Evolutionary conservation across 2,888 invertebrate genomes (phyloP), one percentile per base, ranked within the genome.

Genomic region (Ectemnius lituratus): DNA sequence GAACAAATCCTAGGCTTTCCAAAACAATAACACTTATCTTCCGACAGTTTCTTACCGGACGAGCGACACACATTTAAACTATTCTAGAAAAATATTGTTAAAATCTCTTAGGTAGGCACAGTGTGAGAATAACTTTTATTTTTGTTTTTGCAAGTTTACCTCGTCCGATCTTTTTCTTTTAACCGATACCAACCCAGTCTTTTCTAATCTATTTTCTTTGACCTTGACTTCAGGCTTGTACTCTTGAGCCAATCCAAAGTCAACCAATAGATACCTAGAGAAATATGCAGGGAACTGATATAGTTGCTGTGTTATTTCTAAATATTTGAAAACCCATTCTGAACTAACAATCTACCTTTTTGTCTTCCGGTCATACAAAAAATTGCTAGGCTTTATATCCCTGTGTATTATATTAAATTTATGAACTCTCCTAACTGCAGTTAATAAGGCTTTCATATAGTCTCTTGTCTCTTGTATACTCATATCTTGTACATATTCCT

Each of bases 351-450:
- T 59, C 86, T 88, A 94, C 94, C 93, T 93, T 81, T 92, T 92
- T 73, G 93, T 93, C 37, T 93, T 92, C 14, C 97, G 92, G 90
- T 97, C 95, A 88, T 96, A 97, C 11, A 98, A 92, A 90, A 98
- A 98, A 92, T 98, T 98, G 91, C 95, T 96, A 1, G 98, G 98
- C 91, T 98, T 98, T 57, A 98, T 94, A 88, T 98, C 98, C 68
- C 98, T 92, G 89, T 98, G 98, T 73, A 98, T 97, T 76, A 98
- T 94, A 76, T 95, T 94, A 89, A 95, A 95, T 59, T 94, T 93
- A 91, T 98, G 98, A 70, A 98, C 96, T 85, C 96, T 94, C 5
- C 93, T 92, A 81, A 98, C 91, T 3, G 98, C 97, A 57, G 94
- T 91, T 79, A 98, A 91, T 79, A 98, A 91, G 86, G 97, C 96